Percentiles rank a stretch among this genome's conserved stretches.
phyloP scores from a whole-genome alignment of 2,797 vertebrate genomes.

The Etheostoma perlongum region DNA sequence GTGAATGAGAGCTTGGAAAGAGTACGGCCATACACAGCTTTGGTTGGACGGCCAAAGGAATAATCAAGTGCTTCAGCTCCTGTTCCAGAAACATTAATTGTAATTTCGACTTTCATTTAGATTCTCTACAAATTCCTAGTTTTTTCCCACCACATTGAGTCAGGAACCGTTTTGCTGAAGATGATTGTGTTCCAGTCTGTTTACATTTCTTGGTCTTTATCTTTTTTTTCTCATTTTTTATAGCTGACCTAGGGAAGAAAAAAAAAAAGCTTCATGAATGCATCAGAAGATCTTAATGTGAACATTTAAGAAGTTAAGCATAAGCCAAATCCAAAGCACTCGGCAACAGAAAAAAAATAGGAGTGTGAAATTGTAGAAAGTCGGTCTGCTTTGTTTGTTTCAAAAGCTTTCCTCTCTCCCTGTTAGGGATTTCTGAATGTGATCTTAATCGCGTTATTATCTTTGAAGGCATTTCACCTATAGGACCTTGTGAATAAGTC shows the following conservation, averaged over 20 bases:
- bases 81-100: conserved; percentile 40
- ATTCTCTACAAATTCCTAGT: conserved; percentile 14
- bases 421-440: conserved; percentile 70
- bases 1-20: conserved; percentile 62
- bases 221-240: conserved; percentile 11
- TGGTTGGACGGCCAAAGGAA: conserved; percentile 60
- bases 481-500: conserved; percentile 75
- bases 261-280: conserved; percentile 26
- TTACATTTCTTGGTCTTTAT: conserved; percentile 27
- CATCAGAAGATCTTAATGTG: conserved; percentile 64
- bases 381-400: conserved; percentile 76
- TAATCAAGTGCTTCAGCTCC: conserved; percentile 47
- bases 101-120: conserved; percentile 61
- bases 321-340: conserved; percentile 67
- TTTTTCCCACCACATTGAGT: conserved; percentile 2
- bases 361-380: conserved; percentile 61
- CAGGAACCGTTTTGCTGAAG: conserved; percentile 6
- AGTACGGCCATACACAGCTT: conserved; percentile 28
- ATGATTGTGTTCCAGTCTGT: conserved; percentile 28
- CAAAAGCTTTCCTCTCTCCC: conserved; percentile 60
- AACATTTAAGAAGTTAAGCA: conserved; percentile 66
- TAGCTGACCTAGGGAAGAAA: conserved; percentile 40
- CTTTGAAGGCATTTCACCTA: conserved; percentile 80
- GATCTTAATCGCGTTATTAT: conserved; percentile 80
- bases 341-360: not conserved